A percentile compares a stretch with the other conserved stretches of the same genome.
Conservation (phyloP, 2,797 vertebrate genomes). For the Knipowitschia caucasica region DNA sequence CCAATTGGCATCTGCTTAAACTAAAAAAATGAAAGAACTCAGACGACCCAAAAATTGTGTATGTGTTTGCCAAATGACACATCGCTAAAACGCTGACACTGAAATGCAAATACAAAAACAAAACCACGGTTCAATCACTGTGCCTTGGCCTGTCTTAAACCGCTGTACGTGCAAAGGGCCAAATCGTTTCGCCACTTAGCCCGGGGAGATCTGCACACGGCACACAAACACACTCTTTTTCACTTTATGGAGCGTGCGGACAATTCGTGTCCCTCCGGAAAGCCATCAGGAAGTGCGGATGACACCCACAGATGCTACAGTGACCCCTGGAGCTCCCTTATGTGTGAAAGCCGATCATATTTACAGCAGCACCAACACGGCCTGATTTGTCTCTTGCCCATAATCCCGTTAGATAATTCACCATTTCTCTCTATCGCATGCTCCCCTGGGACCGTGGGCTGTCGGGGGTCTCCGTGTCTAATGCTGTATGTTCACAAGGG, state of each 20-base stretch:
- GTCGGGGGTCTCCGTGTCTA: background rate
- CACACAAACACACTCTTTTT: constrained; percentile 41
- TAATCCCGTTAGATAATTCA: constrained; percentile 55
- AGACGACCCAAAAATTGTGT: too few species aligned
- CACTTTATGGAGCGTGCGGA: constrained; percentile 28
- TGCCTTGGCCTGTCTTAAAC: constrained; percentile 33
- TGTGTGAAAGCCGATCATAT: constrained; percentile 43
- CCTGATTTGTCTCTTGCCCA: constrained; percentile 49
- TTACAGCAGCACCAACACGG: constrained; percentile 48
- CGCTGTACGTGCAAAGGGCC: constrained; percentile 30
- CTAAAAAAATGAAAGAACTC: background rate
- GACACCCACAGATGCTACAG: constrained; percentile 21
- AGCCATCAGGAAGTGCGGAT: constrained; percentile 33
- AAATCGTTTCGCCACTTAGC: constrained; percentile 39
- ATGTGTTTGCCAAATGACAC: too few species aligned
- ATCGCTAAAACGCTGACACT: constrained; percentile 29
- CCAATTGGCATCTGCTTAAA: background rate
- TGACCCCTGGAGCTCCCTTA: constrained; percentile 25
- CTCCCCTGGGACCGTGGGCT: constrained; percentile 29
- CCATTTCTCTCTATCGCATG: constrained; percentile 37
- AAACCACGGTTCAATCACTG: constrained; percentile 18
- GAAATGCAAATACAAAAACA: constrained; percentile 11
- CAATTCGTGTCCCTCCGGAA: constrained; percentile 42
- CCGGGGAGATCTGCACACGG: constrained; percentile 35
- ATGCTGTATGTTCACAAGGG: background rate